A percentile compares a stretch with the other conserved stretches of the same genome.
phyloP scores from a whole-genome alignment of 2,113 vertebrate genomes.

The Cololabis saira region DNA sequence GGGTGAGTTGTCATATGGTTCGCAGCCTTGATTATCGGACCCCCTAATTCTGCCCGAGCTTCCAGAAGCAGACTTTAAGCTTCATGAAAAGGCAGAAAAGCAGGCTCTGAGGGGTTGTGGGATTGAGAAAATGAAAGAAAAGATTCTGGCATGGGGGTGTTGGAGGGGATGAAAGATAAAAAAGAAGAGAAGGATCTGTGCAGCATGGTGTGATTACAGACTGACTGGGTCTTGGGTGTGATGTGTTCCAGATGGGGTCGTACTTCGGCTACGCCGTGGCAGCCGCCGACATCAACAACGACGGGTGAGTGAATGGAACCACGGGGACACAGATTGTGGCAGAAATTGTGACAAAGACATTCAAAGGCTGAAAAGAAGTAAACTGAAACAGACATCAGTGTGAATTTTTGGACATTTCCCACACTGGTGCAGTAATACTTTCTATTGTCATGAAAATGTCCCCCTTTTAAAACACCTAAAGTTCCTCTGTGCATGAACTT shows the following conservation, averaged over 20 bases:
- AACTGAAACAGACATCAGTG: conserved; percentile 1
- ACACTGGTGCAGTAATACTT: not conserved
- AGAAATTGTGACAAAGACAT: not conserved
- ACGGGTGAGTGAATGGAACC: conserved; percentile 83
- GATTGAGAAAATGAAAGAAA: conserved; percentile 53
- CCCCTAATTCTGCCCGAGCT: conserved; percentile 25
- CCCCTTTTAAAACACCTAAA: not conserved
- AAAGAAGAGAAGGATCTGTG: conserved; percentile 46
- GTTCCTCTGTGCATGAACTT: no score
- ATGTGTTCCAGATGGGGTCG: conserved; percentile 89
- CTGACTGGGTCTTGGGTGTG: conserved; percentile 58
- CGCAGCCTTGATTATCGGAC: conserved; percentile 9
- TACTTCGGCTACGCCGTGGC: conserved; percentile 92
- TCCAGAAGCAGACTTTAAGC: conserved; percentile 46
- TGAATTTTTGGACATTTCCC: conserved; percentile 3
- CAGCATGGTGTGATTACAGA: conserved; percentile 57
- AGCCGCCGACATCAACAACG: conserved; percentile 88
- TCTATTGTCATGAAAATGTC: conserved; percentile 15
- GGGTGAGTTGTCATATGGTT: conserved; percentile 22
- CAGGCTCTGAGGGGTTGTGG: conserved; percentile 45
- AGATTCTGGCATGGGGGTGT: conserved; percentile 28
- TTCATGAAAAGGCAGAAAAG: conserved; percentile 48
- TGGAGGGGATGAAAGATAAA: conserved; percentile 35
- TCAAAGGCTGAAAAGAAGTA: conserved; percentile 5
- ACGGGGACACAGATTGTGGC: conserved; percentile 22